Base-by-base conservation (phyloP, 2,113 vertebrate genomes). In the Protobothrops flavoviridis region DNA sequence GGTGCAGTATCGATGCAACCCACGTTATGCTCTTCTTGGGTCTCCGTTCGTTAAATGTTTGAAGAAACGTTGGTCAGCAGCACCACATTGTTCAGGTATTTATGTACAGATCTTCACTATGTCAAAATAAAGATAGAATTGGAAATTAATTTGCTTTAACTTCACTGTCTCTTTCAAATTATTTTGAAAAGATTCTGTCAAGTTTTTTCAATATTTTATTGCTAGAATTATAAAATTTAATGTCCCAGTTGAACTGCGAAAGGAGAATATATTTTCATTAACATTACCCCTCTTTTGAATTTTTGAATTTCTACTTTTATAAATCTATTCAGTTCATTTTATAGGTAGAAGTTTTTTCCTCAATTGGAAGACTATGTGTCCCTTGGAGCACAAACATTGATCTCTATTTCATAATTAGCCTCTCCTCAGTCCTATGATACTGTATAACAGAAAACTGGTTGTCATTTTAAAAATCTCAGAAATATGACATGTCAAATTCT, bases 61-160 rank as follows among this genome's bases (percentile, higher is more conserved):
- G n/a, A 81, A 91, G 13, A 15, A 24, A 8, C 9, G 4, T n/a
- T 91, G 90, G 90, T 26, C 90, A 91, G 1, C 55, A 74, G 5
- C 10, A 39, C 90, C 90, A 53, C 29, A 11, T 39, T 91, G 90
- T 64, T 12, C 13, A 91, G 90, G 90, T 91, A 91, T 90, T 89
- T 90, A 45, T 90, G 39, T 23, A 24, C 26, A 90, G 64, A 15
- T 69, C 45, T 90, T 61, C 43, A 45, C 24, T 24, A 48, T 48
- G 43, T 29, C 13, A 2, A 61, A 90, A 5, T 29, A 7, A 13
- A 43, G 74, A 3, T 43, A 85, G 33, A 85, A 43, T 85, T 43
- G 74, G 74, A 85, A 85, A 85, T 43, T 2, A 85, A 85, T 69
- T 69, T 69, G 61, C 29, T 69, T 69, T n/a, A 13, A n/a, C 61